Base-by-base conservation (phyloP, 2,113 vertebrate species). In the Triplophysa siluroides region DNA sequence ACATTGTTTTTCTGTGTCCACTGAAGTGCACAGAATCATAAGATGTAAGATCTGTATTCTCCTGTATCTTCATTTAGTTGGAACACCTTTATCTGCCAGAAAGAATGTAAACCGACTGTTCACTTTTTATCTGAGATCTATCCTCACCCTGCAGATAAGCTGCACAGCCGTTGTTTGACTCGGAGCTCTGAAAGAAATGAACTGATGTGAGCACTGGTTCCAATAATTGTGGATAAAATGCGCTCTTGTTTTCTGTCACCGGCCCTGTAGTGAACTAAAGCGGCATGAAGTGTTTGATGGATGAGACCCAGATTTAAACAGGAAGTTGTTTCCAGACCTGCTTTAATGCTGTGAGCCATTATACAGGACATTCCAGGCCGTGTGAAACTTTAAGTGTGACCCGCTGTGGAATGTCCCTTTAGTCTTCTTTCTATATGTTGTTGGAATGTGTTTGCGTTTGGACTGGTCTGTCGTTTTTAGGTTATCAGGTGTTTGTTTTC, bases 51-150 rank as follows among this genome's bases (percentile, higher is more conserved):
- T 16, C 14, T 52, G 4, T 14, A 54, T 2, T 54, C 5, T 54
- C 14, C 4, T 54, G 47, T 58, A 21, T n/a, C 54, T 56, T 56
- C n/a, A 58, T 58, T 58, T 52, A 45, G 50, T 6, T 24, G 16
- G 56, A 24, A 76, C 61, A 33, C 29, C 47, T 80, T 73, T 41
- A 78, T 71, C 29, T 83, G 45, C 70, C 69, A 29, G 21, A 58
- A 79, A 50, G 83, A 80, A 87, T 79, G 78, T 47, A 64, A 76
- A 81, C 66, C 38, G 50, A 52, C 52, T 71, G 41, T 78, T 70
- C 12, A 23, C 62, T 58, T 14, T 54, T 85, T 87, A 85, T 87
- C 86, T 76, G 58, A n/a, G 16, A 82, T 78, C 79, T 71, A 78
- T 68, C n/a, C 58, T 13, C 14, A 74, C 54, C 21, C 52, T 38